phyloP scores from a whole-genome alignment of 2,797 vertebrate species.

The Sternotherus odoratus region DNA sequence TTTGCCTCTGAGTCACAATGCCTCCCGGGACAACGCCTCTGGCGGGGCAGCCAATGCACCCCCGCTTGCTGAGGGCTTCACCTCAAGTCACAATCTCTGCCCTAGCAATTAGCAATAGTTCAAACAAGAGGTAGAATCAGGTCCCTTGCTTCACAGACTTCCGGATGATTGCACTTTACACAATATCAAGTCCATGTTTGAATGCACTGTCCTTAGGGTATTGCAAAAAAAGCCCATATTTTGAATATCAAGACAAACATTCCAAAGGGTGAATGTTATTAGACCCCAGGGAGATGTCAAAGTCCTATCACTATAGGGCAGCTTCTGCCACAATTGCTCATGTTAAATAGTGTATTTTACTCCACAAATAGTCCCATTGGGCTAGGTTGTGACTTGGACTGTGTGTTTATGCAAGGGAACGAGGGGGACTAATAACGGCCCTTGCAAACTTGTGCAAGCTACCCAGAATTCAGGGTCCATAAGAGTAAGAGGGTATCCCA shows the following conservation, averaged over 20 bases:
- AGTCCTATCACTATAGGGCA: neutral
- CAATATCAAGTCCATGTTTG: neutral
- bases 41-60: fast-evolving
- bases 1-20: fast-evolving
- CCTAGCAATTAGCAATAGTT: fast-evolving
- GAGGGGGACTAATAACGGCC: neutral
- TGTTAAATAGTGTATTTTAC: neutral
- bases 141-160: fast-evolving
- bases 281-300: neutral
- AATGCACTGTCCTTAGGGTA: neutral
- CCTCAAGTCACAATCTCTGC: fast-evolving
- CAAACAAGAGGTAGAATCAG: neutral
- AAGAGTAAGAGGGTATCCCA: neutral
- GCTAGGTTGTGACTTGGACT: neutral
- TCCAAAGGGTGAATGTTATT: neutral
- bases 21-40: fast-evolving
- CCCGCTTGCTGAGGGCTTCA: fast-evolving
- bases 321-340: neutral
- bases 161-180: neutral
- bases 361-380: neutral
- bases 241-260: neutral
- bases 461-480: neutral
- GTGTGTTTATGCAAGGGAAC: too few relatives aligned
- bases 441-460: neutral
- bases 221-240: neutral